Percentiles rank a stretch among this genome's conserved stretches.
Conservation (phyloP, 2,888 invertebrate species). For the Drosophila falleni region DNA sequence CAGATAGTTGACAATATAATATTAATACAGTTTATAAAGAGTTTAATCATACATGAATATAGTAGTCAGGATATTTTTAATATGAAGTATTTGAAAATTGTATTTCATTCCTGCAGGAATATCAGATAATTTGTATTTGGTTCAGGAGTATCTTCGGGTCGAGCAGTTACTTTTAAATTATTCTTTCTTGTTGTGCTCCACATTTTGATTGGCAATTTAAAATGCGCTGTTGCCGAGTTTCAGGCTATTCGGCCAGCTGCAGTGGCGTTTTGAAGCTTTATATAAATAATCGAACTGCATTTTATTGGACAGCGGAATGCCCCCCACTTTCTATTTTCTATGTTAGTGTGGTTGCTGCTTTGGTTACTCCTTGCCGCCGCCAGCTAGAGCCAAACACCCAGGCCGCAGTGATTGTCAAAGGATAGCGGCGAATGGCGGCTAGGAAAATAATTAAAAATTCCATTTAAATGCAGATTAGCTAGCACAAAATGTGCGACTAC, state of each 20-base stretch:
- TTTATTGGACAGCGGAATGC: conserved; percentile 50
- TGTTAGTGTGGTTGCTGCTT: conserved; percentile 33
- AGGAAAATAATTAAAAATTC: conserved; percentile 81
- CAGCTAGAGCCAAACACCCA: conserved; percentile 43
- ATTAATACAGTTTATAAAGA: too few species aligned
- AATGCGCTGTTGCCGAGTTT: conserved; percentile 54
- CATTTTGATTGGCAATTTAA: conserved; percentile 79
- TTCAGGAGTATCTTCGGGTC: conserved; percentile 20
- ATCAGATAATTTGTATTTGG: background rate
- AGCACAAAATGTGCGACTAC: conserved; percentile 64
- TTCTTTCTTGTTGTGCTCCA: conserved; percentile 44
- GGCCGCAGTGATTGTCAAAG: conserved; percentile 76
- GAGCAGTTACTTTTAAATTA: background rate
- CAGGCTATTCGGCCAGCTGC: conserved; percentile 20
- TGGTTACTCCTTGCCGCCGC: conserved; percentile 36
- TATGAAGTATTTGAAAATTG: too few species aligned
- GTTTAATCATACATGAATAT: too few species aligned
- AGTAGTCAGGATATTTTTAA: too few species aligned
- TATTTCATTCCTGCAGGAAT: background rate
- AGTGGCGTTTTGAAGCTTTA: conserved; percentile 66
- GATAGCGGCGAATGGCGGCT: conserved; percentile 56
- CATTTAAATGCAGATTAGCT: conserved; percentile 81
- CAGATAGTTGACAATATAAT: too few species aligned
- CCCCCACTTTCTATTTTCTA: conserved; percentile 51
- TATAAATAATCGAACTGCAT: conserved; percentile 80